A percentile compares a stretch with the other conserved stretches of the same genome.
These are phyloP conservation scores for Hemithea aestivaria DNA, from an alignment of 2,888 invertebrate genomes.

Conservation along the genomic window DNA sequence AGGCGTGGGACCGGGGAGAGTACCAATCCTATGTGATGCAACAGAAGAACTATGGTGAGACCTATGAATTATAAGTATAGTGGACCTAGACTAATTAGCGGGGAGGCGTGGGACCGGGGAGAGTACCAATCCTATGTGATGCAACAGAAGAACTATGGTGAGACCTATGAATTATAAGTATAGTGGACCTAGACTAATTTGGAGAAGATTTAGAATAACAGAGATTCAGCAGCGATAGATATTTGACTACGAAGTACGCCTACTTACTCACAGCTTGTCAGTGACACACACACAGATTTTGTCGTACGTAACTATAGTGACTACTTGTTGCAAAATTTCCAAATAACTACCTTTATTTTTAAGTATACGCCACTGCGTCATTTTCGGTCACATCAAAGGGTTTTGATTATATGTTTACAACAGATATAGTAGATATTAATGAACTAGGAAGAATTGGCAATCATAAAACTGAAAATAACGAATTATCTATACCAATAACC, in stretches of 20 bases:
- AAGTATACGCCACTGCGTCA: conserved; percentile 11
- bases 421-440: conserved; percentile 12
- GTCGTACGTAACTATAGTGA: too few species aligned
- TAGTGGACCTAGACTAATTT: too few species aligned
- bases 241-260: too few species aligned
- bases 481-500: conserved; percentile 16
- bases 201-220: too few species aligned
- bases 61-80: too few species aligned
- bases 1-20: conserved; percentile 41
- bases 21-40: conserved; percentile 55
- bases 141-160: conserved; percentile 63
- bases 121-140: conserved; percentile 52
- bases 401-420: conserved; percentile 20
- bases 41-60: conserved; percentile 60
- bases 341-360: too few species aligned
- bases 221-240: too few species aligned
- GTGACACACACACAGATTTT: too few species aligned
- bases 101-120: conserved; percentile 43
- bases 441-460: conserved; percentile 17
- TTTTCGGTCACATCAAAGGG: conserved; percentile 21
- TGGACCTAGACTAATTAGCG: conserved; percentile 23
- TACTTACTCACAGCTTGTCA: too few species aligned
- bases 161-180: too few species aligned
- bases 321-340: too few species aligned
- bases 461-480: conserved; percentile 17